Percentiles rank a stretch among this genome's conserved stretches.
Conservation (phyloP, 2,113 vertebrate genomes). For the Tenebrosternarchus preto region DNA sequence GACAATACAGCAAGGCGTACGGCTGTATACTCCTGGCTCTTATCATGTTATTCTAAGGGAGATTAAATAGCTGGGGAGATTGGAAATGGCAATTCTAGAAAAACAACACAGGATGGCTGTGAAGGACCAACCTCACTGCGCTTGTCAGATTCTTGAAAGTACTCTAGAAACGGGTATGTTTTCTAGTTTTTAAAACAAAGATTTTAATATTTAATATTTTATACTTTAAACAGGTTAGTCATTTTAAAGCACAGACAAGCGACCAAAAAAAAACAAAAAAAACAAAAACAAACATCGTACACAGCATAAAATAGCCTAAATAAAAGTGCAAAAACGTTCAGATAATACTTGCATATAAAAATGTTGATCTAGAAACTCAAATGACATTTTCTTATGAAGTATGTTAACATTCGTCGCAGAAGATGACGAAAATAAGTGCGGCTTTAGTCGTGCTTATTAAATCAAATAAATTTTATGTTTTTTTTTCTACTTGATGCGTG, state of each 20-base stretch:
- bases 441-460: not conserved
- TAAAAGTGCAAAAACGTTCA: constrained; percentile 66
- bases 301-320: constrained; percentile 57
- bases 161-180: not conserved
- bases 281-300: constrained; percentile 41
- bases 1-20: too few species aligned
- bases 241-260: constrained; percentile 63
- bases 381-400: constrained; percentile 35
- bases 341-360: constrained; percentile 49
- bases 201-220: constrained; percentile 39
- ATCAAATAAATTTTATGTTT: too few species aligned
- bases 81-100: not conserved
- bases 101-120: not conserved
- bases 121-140: not conserved
- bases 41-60: too few species aligned
- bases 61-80: too few species aligned
- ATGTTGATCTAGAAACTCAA: constrained; percentile 39
- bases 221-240: constrained; percentile 65
- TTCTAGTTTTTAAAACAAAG: constrained; percentile 41
- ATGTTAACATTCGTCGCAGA: not conserved
- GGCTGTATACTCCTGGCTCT: too few species aligned
- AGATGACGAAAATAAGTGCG: not conserved
- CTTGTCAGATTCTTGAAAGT: not conserved
- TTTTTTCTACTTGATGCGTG: too few species aligned
- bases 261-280: not conserved